Evolutionary conservation across 2,113 vertebrate species (phyloP).

Genomic region (Choloepus hoffmanni): DNA sequence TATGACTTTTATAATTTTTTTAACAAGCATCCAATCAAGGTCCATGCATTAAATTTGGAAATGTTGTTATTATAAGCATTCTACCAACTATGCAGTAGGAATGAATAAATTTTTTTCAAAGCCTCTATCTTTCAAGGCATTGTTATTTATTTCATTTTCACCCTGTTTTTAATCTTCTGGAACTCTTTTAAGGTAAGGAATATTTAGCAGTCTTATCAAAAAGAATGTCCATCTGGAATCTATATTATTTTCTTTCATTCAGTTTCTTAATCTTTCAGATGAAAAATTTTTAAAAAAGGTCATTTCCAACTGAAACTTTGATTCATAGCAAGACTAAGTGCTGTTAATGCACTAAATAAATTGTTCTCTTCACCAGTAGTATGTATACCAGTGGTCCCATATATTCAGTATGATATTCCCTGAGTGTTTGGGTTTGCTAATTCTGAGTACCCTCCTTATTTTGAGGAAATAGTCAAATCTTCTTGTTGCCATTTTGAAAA

Average conservation of each 20-base stretch:
- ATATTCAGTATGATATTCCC: background rate
- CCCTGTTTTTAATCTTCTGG: background rate
- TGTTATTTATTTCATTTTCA: background rate
- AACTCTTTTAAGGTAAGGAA: background rate
- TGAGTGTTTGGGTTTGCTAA: background rate
- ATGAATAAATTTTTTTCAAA: background rate
- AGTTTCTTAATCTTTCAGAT: background rate
- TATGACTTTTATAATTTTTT: background rate
- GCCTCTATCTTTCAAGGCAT: background rate
- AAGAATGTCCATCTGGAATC: background rate
- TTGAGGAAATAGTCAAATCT: slow-evolving; percentile 7
- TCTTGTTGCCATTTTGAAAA: background rate
- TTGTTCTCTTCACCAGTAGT: background rate
- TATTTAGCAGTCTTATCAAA: background rate
- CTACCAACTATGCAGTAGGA: background rate
- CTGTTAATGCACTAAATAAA: background rate
- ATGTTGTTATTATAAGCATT: background rate
- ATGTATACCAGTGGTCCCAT: background rate
- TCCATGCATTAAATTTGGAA: background rate
- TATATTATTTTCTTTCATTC: background rate
- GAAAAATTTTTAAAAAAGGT: background rate
- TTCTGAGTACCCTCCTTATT: background rate
- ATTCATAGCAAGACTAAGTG: background rate
- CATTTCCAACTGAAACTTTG: background rate
- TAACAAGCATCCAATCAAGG: background rate